These are phyloP conservation scores for Pteronura brasiliensis DNA, from an alignment of 2,113 vertebrate genomes.

Conservation along the genomic window DNA sequence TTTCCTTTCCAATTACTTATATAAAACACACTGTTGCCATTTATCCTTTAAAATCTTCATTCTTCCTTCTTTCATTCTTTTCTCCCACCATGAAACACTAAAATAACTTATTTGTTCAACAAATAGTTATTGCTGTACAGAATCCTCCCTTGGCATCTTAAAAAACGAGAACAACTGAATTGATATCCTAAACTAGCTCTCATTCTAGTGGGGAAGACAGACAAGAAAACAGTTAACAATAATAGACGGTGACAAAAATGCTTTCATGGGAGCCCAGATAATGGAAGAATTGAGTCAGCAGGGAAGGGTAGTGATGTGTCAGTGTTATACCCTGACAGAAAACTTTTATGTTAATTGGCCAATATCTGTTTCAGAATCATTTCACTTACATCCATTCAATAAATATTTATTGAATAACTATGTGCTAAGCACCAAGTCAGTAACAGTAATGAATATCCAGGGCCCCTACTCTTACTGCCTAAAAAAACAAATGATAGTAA, in stretches of 20 bases:
- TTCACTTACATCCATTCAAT: neutral
- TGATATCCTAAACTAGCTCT: neutral
- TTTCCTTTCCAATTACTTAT: neutral
- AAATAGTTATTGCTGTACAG: neutral
- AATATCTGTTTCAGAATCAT: neutral
- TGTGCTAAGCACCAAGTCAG: neutral
- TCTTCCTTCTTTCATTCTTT: neutral
- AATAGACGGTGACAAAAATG: neutral
- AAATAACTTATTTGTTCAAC: neutral
- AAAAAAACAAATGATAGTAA: neutral
- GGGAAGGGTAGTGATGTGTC: neutral
- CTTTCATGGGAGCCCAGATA: neutral
- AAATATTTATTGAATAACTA: neutral
- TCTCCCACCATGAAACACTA: neutral
- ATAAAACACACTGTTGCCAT: neutral
- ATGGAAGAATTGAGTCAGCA: neutral
- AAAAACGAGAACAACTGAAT: neutral
- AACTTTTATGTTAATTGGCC: neutral
- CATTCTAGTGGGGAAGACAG: neutral
- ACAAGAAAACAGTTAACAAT: neutral
- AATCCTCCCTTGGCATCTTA: neutral
- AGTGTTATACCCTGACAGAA: neutral
- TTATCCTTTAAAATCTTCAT: neutral
- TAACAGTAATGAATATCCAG: neutral
- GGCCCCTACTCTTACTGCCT: neutral